Evolutionary conservation across 2,797 vertebrate species (phyloP).

Genomic region (Sebastes diploproa): DNA sequence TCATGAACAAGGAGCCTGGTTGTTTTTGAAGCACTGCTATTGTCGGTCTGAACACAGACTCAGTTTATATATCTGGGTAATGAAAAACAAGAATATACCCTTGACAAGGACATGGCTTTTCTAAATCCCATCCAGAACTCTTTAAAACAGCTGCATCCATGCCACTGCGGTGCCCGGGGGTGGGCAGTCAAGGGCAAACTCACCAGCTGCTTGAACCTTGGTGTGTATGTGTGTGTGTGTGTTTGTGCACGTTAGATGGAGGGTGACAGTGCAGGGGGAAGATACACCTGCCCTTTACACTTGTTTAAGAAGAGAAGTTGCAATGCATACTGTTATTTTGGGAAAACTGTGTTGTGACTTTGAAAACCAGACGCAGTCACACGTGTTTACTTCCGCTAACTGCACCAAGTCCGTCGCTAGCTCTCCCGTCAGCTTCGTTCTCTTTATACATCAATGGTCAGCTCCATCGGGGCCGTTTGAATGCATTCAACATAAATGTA

Average conservation of each 20-base stretch:
- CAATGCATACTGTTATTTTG: not conserved
- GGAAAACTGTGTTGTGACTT: not conserved
- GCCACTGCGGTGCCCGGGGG: conserved; percentile 62
- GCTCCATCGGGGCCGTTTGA: no score
- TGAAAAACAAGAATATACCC: conserved; percentile 36
- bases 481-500: no score
- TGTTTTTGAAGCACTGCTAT: not conserved
- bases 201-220: conserved; percentile 73
- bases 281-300: conserved; percentile 27
- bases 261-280: conserved; percentile 20
- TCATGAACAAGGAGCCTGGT: not conserved
- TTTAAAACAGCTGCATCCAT: conserved; percentile 75
- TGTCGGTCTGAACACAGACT: not conserved
- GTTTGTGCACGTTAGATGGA: not conserved
- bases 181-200: conserved; percentile 77
- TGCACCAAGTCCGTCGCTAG: no score
- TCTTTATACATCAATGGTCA: no score
- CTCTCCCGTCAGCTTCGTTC: no score
- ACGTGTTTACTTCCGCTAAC: no score
- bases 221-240: conserved; percentile 19
- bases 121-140: conserved; percentile 64
- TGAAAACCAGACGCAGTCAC: no score
- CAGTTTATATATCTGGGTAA: not conserved
- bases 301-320: conserved; percentile 24
- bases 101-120: conserved; percentile 70